Evolutionary conservation across 2,888 invertebrate genomes (phyloP), one percentile per base, ranked within the genome.

Genomic region (Archips crataeganus): DNA sequence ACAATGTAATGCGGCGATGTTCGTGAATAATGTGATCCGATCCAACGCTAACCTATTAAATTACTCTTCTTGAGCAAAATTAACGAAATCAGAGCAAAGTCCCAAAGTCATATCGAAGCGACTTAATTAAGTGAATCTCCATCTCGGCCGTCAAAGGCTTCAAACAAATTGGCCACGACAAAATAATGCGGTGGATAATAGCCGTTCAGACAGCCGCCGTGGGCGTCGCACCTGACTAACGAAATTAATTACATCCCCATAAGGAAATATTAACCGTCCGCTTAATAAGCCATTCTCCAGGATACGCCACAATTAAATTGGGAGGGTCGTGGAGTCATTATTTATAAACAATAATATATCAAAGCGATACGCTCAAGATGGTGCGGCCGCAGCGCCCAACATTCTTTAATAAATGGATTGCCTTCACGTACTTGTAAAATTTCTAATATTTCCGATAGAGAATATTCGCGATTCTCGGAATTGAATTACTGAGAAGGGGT

Each of bases 291-390:
- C 90, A 87, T 89, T 90, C 89, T 89, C 87, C 86, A 85, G 90
- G 92, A 93, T 93, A 90, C 87, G 85, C 94, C 93, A 90, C 94
- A 93, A 93, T 93, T 93, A 93, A 94, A 94, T 93, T 92, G 88
- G 89, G 90, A 93, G 93, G 93, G 93, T 89, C 89, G 87, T 83
- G 77, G 82, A 87, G 89, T 88, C 91, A 93, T 94, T 93, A 93
- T 92, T 94, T 93, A 93, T 90, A 93, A 94, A 94, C 93, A 94
- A 93, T 94, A 94, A 94, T 94, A 94, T 94, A 94, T 94, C 94
- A 94, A 90, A 87, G 85, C 88, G 92, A 93, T 94, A 91, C 92
- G 90, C 92, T 88, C 93, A 94, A 94, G 93, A 94, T 94, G 94
- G 90, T 86, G 92, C 86, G 78, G 82, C 92, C 91, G 88, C 91